Evolutionary conservation across 2,888 invertebrate species (phyloP).

Genomic region (Trissoscelio sp.): DNA sequence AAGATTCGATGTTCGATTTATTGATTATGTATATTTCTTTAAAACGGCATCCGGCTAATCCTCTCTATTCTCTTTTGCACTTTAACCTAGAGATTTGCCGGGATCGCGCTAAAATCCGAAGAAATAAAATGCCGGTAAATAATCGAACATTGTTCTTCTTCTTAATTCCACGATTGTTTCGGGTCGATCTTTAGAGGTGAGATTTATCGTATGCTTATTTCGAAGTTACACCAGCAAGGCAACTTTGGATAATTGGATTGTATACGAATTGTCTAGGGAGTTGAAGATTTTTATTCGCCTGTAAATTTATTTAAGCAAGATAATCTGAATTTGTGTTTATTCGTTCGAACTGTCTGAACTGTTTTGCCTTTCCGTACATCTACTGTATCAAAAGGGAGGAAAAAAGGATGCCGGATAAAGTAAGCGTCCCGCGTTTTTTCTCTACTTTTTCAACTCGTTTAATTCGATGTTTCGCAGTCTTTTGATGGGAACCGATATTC

Average conservation of each 20-base stretch:
- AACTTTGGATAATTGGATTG: conserved; percentile 53
- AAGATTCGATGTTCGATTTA: background rate
- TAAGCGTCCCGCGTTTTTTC: background rate
- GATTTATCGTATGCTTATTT: conserved; percentile 46
- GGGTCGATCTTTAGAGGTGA: conserved; percentile 25
- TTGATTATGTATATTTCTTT: background rate
- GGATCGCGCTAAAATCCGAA: conserved; percentile 14
- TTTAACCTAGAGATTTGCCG: conserved; percentile 2
- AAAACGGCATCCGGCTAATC: background rate
- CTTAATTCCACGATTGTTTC: conserved; percentile 37
- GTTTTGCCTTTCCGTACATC: conserved; percentile 12
- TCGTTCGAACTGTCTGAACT: conserved; percentile 11
- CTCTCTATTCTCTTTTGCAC: background rate
- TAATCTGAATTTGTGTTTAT: conserved; percentile 44
- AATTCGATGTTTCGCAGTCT: conserved; percentile 35
- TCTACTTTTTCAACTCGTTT: conserved; percentile 24
- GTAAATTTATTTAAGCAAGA: conserved; percentile 33
- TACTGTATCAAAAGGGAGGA: background rate
- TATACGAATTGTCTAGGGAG: conserved; percentile 32
- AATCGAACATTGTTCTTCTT: conserved; percentile 21
- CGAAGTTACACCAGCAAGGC: conserved; percentile 28
- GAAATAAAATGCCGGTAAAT: conserved; percentile 12
- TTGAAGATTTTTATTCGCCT: conserved; percentile 37
- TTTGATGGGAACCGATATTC: conserved; percentile 36
- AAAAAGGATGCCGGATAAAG: too few species aligned